Evolutionary conservation across 2,113 vertebrate genomes (phyloP).

Genomic region (Dendrocopos noguchii): DNA sequence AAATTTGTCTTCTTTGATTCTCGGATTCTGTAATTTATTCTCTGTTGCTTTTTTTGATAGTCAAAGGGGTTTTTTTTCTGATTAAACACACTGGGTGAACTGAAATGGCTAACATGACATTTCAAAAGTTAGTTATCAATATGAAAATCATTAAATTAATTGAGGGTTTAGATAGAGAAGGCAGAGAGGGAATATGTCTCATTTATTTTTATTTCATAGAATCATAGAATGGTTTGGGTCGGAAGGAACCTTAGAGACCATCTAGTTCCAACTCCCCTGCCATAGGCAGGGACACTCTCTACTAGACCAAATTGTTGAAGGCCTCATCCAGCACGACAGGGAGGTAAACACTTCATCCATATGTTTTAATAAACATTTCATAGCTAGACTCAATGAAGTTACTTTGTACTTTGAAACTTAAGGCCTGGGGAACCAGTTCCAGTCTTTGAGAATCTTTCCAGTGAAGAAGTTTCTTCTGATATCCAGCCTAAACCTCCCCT

Average conservation of each 20-base stretch:
- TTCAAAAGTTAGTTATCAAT: conserved; percentile 46
- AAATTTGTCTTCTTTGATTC: neutral
- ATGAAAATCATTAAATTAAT: conserved; percentile 51
- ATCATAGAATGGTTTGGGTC: no score
- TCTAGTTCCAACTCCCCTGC: no score
- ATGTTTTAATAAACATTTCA: neutral
- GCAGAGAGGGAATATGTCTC: neutral
- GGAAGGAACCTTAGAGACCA: no score
- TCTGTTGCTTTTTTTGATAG: neutral
- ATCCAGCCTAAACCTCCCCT: no score
- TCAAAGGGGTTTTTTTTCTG: neutral
- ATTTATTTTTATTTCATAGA: conserved; percentile 38
- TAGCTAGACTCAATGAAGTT: neutral
- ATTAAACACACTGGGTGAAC: neutral
- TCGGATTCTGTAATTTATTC: neutral
- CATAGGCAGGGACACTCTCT: no score
- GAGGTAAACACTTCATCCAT: neutral
- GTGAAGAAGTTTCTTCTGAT: no score
- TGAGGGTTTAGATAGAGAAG: conserved; percentile 30
- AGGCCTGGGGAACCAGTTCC: neutral
- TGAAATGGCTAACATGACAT: conserved; percentile 15
- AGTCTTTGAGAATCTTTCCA: no score
- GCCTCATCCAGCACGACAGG: no score
- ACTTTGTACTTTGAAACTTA: neutral
- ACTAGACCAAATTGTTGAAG: no score